Evolutionary conservation across 2,113 vertebrate species (phyloP).

Genomic region (Clarias macrocephalus): DNA sequence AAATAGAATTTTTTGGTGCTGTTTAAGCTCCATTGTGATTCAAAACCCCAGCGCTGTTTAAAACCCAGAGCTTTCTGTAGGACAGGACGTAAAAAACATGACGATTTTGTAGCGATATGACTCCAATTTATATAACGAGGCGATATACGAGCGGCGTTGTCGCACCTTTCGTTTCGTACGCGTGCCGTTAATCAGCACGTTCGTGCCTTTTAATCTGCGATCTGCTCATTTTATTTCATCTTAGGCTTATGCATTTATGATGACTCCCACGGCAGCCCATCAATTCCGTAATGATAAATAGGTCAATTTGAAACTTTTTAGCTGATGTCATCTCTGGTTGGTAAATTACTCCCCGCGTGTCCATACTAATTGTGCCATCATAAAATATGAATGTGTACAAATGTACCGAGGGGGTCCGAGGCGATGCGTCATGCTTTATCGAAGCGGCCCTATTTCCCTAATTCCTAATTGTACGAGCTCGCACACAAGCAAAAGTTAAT

Average conservation of each 20-base stretch:
- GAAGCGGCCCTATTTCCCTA: slow-evolving; percentile 71
- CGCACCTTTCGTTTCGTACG: not conserved
- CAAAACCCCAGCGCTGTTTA: not conserved
- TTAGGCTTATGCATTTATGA: not conserved
- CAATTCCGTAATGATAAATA: slow-evolving; percentile 68
- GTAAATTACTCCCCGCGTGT: slow-evolving; percentile 73
- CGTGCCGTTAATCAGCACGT: slow-evolving; percentile 3
- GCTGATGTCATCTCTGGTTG: slow-evolving; percentile 73
- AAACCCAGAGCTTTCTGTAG: not conserved
- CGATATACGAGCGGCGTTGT: not conserved
- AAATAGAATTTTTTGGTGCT: too few species aligned
- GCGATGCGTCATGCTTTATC: slow-evolving; percentile 70
- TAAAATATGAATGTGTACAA: slow-evolving; percentile 79
- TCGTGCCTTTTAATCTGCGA: slow-evolving; percentile 29
- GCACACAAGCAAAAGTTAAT: slow-evolving; percentile 66
- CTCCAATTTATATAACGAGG: not conserved
- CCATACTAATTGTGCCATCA: slow-evolving; percentile 80
- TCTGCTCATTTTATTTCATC: not conserved
- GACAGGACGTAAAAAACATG: not conserved
- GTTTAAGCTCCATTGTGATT: not conserved
- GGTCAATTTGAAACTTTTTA: slow-evolving; percentile 72
- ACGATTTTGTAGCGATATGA: not conserved
- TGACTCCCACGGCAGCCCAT: not conserved
- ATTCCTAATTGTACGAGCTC: slow-evolving; percentile 70
- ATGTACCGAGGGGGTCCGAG: slow-evolving; percentile 70